These are phyloP conservation scores for Sprattus sprattus DNA, from an alignment of 2,113 vertebrate species.

Conservation along the genomic window DNA sequence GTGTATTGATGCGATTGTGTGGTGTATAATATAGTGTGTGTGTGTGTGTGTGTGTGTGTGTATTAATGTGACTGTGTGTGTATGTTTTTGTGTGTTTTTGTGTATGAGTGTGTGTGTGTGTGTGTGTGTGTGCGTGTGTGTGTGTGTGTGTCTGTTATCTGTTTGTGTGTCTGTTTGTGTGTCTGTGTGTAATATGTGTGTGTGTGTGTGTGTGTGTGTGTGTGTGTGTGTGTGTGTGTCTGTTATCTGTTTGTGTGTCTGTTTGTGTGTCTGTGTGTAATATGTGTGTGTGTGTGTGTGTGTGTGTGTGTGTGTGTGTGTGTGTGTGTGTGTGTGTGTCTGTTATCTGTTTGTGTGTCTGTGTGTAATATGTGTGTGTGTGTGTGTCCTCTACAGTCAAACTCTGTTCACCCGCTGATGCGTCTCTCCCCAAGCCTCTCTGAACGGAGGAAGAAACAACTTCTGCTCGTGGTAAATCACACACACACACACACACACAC, in stretches of 20 bases:
- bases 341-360: neutral
- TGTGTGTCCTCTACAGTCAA: slow-evolving; percentile 54
- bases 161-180: neutral
- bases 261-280: too few relatives aligned
- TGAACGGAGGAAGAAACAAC: slow-evolving; percentile 67
- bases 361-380: neutral
- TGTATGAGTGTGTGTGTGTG: neutral
- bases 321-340: neutral
- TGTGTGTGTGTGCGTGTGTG: neutral
- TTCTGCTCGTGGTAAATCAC: slow-evolving; percentile 60
- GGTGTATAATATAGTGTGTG: neutral
- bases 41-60: slow-evolving; percentile 5
- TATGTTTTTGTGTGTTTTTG: neutral
- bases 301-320: neutral
- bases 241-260: too few relatives aligned
- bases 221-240: too few relatives aligned
- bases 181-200: too few relatives aligned
- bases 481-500: neutral
- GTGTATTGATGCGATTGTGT: neutral
- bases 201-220: too few relatives aligned
- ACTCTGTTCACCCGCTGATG: slow-evolving; percentile 73
- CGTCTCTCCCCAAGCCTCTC: slow-evolving; percentile 70
- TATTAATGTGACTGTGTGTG: neutral
- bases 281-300: neutral
- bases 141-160: neutral